A percentile compares a stretch with the other conserved stretches of the same genome.
These are phyloP conservation scores for Brachylomia viminalis DNA, from an alignment of 2,888 invertebrate genomes.

Conservation along the genomic window DNA sequence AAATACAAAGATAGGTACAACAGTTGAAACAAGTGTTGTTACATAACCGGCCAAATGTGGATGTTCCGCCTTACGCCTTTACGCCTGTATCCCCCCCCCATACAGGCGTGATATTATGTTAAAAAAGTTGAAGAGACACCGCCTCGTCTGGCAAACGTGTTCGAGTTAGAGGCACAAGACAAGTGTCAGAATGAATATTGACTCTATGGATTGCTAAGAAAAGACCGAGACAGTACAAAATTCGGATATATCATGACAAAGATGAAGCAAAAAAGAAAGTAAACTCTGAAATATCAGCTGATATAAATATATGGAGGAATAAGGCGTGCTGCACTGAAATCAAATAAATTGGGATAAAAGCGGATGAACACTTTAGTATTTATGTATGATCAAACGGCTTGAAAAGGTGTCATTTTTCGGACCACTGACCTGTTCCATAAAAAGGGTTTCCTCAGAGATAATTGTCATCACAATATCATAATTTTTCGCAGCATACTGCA, in stretches of 20 bases:
- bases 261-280: background rate
- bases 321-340: background rate
- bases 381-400: background rate
- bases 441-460: slow-evolving; percentile 29
- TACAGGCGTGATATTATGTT: background rate
- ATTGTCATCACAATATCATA: slow-evolving; percentile 54
- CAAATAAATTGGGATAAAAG: slow-evolving; percentile 3
- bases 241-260: background rate
- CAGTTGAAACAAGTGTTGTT: background rate
- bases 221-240: background rate
- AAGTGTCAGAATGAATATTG: background rate
- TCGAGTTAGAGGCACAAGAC: background rate
- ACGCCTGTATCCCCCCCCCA: too few species aligned
- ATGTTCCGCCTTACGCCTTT: background rate
- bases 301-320: background rate
- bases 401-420: background rate
- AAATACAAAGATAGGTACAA: background rate
- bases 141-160: background rate
- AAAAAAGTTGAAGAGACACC: background rate
- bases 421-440: slow-evolving; percentile 18
- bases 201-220: background rate
- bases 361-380: background rate
- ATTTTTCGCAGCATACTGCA: slow-evolving; percentile 53
- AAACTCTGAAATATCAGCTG: background rate
- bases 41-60: background rate